Evolutionary conservation across 1,140 invertebrate species (phyloP), one percentile per base, ranked within the genome.

Genomic region (Calycopis cecrops): DNA sequence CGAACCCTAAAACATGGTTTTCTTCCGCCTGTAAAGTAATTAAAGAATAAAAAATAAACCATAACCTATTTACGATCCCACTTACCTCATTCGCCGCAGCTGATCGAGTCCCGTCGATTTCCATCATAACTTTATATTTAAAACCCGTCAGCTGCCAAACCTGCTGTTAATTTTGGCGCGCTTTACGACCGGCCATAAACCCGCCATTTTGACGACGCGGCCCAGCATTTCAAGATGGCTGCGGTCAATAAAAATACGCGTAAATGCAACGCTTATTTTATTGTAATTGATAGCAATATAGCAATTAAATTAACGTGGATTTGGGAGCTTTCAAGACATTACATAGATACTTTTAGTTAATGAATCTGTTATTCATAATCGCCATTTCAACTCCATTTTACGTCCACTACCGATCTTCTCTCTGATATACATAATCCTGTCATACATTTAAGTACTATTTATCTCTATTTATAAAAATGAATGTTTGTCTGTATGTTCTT

Each of bases 141-240:
- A 75, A 75, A 70, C 65, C 59, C 65, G 69, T 77, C 70, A 79
- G 76, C 70, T 79, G 76, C 70, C 76, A 77, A 71, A 73, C 69
- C 72, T 73, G 73, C 76, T 72, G 76, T 75, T 79, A 79, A 79
- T 79, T 79, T 76, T 79, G 72, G 73, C 69, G 63, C 65, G 57
- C 51, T 76, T 79, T 76, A 70, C 65, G 67, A 68, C 56, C 62
- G 50, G 55, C 62, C 57, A 66, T 75, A 73, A 74, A 69, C 62
- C 61, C 66, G 66, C 69, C 63, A 68, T 70, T 40, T 73, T 65
- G 59, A 55, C 64, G 58, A 60, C 57, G 52, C 50, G 58, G 35
- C 21, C 21, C 21, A 28, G 48, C 52, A 56, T 54, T 52, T 34
- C 61, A 70, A 70, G 59, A 68, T 71, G 62, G 62, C 63, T 34